phyloP scores from a whole-genome alignment of 2,113 vertebrate species.

The Chinchilla lanigera region DNA sequence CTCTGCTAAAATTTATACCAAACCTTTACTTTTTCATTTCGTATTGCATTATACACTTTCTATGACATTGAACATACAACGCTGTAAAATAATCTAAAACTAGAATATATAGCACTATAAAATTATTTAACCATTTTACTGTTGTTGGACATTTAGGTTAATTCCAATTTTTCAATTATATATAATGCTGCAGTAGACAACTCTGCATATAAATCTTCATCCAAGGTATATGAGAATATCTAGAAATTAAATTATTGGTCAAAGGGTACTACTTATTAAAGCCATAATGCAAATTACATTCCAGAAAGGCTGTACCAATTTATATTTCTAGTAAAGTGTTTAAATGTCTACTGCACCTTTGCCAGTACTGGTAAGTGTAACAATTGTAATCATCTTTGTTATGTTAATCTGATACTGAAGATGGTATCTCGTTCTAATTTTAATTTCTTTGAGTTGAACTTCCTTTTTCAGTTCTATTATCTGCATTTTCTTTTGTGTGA shows the following conservation, averaged over 20 bases:
- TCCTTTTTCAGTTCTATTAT: conserved; percentile 23
- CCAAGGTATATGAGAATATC: background rate
- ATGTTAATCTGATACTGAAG: conserved; percentile 35
- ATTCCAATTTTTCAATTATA: background rate
- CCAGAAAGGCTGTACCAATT: background rate
- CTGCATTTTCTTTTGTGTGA: conserved; percentile 35
- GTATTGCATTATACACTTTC: background rate
- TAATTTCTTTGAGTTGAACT: conserved; percentile 1
- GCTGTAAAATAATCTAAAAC: background rate
- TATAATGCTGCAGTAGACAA: background rate
- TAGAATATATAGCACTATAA: background rate
- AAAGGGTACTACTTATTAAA: conserved; percentile 16
- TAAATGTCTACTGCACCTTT: background rate
- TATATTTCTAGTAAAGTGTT: background rate
- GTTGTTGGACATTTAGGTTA: background rate
- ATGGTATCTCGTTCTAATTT: conserved; percentile 43
- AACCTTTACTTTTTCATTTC: conserved; percentile 4
- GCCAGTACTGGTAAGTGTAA: background rate
- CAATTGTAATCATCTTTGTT: conserved; percentile 16
- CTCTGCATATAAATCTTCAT: conserved; percentile 8
- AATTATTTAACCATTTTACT: conserved; percentile 27
- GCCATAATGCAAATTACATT: conserved; percentile 5
- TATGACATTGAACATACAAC: conserved; percentile 15
- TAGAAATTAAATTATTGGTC: conserved; percentile 20
- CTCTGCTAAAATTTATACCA: conserved; percentile 26